These are phyloP conservation scores for Aix galericulata DNA, from an alignment of 2,113 vertebrate species.

Conservation along the genomic window DNA sequence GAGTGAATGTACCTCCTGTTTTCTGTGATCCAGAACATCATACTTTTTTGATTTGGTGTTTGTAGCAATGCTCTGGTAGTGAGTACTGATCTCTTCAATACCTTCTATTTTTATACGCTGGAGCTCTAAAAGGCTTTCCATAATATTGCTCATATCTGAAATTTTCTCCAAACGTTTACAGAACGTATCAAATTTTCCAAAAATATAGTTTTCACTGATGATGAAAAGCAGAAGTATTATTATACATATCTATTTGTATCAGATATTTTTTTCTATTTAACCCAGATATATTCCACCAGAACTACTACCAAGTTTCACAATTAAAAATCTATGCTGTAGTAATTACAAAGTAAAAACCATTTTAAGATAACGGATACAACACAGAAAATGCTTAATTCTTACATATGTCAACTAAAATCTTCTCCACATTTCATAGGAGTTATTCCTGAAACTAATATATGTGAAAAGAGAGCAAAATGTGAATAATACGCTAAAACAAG, in stretches of 20 bases:
- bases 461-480: background rate
- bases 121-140: constrained; percentile 79
- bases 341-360: background rate
- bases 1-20: constrained; percentile 73
- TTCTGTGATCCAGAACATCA: constrained; percentile 83
- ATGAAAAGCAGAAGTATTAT: background rate
- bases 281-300: background rate
- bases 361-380: background rate
- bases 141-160: constrained; percentile 75
- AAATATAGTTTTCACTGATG: constrained; percentile 86
- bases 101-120: constrained; percentile 82
- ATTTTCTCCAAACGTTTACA: constrained; percentile 85
- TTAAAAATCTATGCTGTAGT: background rate
- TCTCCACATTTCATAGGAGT: background rate
- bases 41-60: constrained; percentile 79
- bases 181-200: constrained; percentile 86
- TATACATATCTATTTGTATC: background rate
- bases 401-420: background rate
- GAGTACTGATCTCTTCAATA: constrained; percentile 77
- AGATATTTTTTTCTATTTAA: background rate
- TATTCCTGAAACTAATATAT: background rate
- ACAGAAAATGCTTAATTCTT: background rate
- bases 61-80: constrained; percentile 77
- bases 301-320: background rate
- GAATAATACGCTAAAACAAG: background rate